phyloP scores from a whole-genome alignment of 1,140 invertebrate genomes.

The Drosophila micromelanica region DNA sequence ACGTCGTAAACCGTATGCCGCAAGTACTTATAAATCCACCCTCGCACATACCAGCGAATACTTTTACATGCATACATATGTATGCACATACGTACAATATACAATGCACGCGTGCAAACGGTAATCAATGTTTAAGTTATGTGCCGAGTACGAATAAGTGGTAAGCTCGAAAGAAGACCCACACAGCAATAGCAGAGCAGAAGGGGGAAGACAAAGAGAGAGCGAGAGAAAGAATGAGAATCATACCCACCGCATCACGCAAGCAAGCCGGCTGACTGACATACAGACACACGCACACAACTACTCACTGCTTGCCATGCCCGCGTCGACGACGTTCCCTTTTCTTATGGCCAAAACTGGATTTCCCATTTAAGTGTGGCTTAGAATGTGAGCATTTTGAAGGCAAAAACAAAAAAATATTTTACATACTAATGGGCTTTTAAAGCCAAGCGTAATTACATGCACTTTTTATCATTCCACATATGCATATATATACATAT shows the following conservation, averaged over 20 bases:
- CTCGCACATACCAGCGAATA: constrained; percentile 44
- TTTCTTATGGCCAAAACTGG: constrained; percentile 80
- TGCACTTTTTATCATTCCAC: constrained; percentile 71
- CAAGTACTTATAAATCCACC: constrained; percentile 38
- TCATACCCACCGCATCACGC: constrained; percentile 39
- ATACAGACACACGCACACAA: constrained; percentile 28
- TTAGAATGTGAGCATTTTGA: constrained; percentile 69
- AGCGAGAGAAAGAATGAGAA: constrained; percentile 40
- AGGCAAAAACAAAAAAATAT: constrained; percentile 45
- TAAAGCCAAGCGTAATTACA: constrained; percentile 72
- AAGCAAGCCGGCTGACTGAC: constrained; percentile 45
- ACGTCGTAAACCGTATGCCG: neutral
- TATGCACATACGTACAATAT: constrained; percentile 13
- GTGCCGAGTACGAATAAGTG: constrained; percentile 50
- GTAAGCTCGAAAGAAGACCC: constrained; percentile 64
- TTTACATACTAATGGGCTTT: constrained; percentile 74
- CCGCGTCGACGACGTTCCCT: constrained; percentile 67
- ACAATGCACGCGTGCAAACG: constrained; percentile 69
- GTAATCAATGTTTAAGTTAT: constrained; percentile 74
- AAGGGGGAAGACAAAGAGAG: constrained; percentile 8
- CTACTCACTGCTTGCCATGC: constrained; percentile 24
- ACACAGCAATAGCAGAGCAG: constrained; percentile 35
- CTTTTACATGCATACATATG: constrained; percentile 22
- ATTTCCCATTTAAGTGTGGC: constrained; percentile 63
- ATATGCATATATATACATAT: constrained; percentile 17